phyloP scores from a whole-genome alignment of 2,797 vertebrate species.

The Chanos chanos region DNA sequence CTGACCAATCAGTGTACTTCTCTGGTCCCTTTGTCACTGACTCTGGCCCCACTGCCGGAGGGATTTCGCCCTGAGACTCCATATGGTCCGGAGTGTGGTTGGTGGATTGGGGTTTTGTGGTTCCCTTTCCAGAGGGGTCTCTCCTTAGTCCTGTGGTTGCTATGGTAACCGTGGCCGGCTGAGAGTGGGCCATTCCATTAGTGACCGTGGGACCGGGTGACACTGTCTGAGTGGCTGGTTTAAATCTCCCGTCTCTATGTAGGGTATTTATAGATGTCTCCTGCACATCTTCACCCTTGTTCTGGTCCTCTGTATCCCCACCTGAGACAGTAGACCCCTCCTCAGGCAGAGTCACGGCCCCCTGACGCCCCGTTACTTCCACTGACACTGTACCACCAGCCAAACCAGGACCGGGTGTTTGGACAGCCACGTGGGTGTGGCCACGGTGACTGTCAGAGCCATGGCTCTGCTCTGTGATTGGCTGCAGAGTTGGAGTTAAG shows the following conservation, averaged over 20 bases:
- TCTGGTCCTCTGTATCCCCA: background rate
- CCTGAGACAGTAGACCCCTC: background rate
- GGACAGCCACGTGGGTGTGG: slow-evolving; percentile 58
- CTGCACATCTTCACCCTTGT: background rate
- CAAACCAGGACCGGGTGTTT: slow-evolving; percentile 34
- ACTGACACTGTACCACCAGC: background rate
- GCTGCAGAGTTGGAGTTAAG: slow-evolving; percentile 32
- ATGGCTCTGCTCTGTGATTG: slow-evolving; percentile 46
- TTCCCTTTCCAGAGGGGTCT: slow-evolving; percentile 38
- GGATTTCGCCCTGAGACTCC: slow-evolving; percentile 5
- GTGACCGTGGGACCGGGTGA: slow-evolving; percentile 45
- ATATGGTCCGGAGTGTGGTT: slow-evolving; percentile 22
- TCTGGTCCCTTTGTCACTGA: slow-evolving; percentile 20
- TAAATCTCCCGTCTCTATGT: slow-evolving; percentile 27
- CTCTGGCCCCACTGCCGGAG: slow-evolving; percentile 29
- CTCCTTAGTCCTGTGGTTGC: slow-evolving; percentile 26
- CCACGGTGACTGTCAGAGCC: slow-evolving; percentile 50
- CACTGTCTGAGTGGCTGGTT: slow-evolving; percentile 29
- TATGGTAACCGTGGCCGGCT: slow-evolving; percentile 47
- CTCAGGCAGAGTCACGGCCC: background rate
- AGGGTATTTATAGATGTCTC: slow-evolving; percentile 15
- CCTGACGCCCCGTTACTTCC: background rate
- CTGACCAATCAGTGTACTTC: slow-evolving; percentile 47
- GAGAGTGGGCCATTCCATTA: slow-evolving; percentile 41
- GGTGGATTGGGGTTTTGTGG: slow-evolving; percentile 33